phyloP scores from a whole-genome alignment of 2,888 invertebrate species.

The Eudemis profundana region DNA sequence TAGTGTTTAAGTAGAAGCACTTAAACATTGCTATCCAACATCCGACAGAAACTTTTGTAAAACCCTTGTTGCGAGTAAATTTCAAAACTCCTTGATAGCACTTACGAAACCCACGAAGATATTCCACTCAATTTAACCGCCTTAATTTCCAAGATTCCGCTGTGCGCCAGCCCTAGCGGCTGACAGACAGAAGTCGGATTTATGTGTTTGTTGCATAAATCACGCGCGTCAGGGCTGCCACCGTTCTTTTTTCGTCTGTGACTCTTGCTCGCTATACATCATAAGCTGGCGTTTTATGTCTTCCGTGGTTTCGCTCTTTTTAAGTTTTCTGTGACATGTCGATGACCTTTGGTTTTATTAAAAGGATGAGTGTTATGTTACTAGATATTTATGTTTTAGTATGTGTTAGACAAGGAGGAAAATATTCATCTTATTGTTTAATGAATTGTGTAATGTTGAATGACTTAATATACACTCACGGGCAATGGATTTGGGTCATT shows the following conservation, averaged over 20 bases:
- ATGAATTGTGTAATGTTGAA: too few species aligned
- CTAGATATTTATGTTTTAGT: background rate
- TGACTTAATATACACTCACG: too few species aligned
- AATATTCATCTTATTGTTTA: background rate
- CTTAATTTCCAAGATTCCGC: constrained; percentile 17
- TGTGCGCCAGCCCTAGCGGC: constrained; percentile 50
- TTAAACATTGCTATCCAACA: background rate
- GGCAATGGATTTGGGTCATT: too few species aligned
- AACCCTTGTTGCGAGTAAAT: background rate
- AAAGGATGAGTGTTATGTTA: background rate
- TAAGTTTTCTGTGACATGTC: constrained; percentile 39
- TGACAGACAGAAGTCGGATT: constrained; percentile 84
- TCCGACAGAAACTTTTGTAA: background rate
- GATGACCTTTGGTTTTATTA: constrained; percentile 19
- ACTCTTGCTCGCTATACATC: constrained; percentile 69
- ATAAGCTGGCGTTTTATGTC: constrained; percentile 69
- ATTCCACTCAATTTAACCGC: constrained; percentile 18
- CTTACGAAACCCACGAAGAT: background rate
- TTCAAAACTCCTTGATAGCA: background rate
- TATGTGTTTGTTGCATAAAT: constrained; percentile 86
- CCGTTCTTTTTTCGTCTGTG: constrained; percentile 73
- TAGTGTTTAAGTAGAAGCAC: too few species aligned
- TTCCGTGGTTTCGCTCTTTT: constrained; percentile 64
- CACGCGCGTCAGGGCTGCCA: constrained; percentile 69
- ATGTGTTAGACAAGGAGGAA: background rate